Evolutionary conservation across 2,113 vertebrate genomes (phyloP), one percentile per base, ranked within the genome.

Genomic region (Myotis yumanensis): DNA sequence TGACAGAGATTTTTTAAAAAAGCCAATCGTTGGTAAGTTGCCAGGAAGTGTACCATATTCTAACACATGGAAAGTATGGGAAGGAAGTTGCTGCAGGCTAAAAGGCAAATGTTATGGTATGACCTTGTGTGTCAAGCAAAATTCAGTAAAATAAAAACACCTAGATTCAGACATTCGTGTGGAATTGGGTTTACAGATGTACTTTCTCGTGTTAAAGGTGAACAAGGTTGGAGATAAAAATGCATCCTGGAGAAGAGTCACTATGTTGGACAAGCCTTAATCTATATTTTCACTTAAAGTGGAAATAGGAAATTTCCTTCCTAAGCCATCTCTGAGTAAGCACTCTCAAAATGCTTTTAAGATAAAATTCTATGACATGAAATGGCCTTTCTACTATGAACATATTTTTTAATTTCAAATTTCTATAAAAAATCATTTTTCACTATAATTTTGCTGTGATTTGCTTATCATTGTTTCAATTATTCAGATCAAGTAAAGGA

Each of bases 401-500:
- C 89, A 82, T 72, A 81, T 15, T 59, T 57, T 91, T 52, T 54
- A 57, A 68, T 81, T 90, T 93, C 16, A 82, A 85, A 71, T 77
- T 91, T 84, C 20, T 48, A 48, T 12, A 76, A 90, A 30, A 93
- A 84, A 18, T 11, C 2, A 37, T 37, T 66, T 25, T 93, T 80
- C 1, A 23, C 2, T 85, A 22, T 75, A 51, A 59, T 37, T 71
- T 57, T 85, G 48, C 72, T 93, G 12, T 59, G 7, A 69, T 90
- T 81, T 93, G 15, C 68, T 69, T 90, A 54, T 92, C 59, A 32
- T 30, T 25, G 46, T 95, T 82, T 85, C 77, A 48, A 40, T 85
- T 93, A 91, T 18, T 86, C 32, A 66, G 12, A n/a, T 80, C 15
- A 92, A 95, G 91, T 81, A 30, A 94, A 86, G 30, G 20, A 84